A percentile compares a stretch with the other conserved stretches of the same genome.
Evolutionary conservation across 1,140 invertebrate genomes (phyloP).

Genomic region (Atta colombica): DNA sequence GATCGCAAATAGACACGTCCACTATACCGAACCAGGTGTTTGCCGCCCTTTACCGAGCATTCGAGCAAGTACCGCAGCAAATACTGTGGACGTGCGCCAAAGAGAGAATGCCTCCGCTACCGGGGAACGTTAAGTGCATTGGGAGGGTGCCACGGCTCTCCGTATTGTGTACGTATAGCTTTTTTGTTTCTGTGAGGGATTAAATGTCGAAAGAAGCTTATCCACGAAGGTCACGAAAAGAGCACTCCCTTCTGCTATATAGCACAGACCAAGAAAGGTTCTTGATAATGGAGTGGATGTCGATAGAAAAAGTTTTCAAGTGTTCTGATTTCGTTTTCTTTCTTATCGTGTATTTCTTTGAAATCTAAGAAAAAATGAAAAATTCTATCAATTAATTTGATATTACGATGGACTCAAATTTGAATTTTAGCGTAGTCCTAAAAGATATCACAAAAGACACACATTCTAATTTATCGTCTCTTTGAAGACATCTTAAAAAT

Average conservation of each 20-base stretch:
- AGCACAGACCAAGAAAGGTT: neutral
- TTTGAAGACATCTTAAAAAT: too few relatives aligned
- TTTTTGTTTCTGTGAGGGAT: slow-evolving; percentile 16
- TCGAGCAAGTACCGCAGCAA: slow-evolving; percentile 70
- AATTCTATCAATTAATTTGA: slow-evolving; percentile 2
- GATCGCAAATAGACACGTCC: slow-evolving; percentile 66
- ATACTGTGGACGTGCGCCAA: slow-evolving; percentile 74
- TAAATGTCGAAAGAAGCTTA: slow-evolving; percentile 55
- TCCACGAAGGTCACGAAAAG: slow-evolving; percentile 33
- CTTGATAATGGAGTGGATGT: slow-evolving; percentile 41
- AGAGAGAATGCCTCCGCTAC: slow-evolving; percentile 81
- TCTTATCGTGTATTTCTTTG: neutral
- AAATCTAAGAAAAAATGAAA: neutral
- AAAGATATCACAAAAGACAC: too few relatives aligned
- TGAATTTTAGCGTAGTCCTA: neutral
- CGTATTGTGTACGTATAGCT: slow-evolving; percentile 86
- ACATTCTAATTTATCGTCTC: too few relatives aligned
- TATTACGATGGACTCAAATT: too few relatives aligned
- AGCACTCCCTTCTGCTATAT: neutral
- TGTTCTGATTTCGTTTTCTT: slow-evolving; percentile 27
- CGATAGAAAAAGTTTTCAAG: slow-evolving; percentile 29
- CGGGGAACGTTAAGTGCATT: slow-evolving; percentile 88
- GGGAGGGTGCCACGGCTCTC: slow-evolving; percentile 89
- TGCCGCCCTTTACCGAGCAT: slow-evolving; percentile 65
- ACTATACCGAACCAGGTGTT: slow-evolving; percentile 63